Percentiles rank a stretch among this genome's conserved stretches.
phyloP scores from a whole-genome alignment of 1,140 invertebrate genomes.

The Conopomorpha cramerella region DNA sequence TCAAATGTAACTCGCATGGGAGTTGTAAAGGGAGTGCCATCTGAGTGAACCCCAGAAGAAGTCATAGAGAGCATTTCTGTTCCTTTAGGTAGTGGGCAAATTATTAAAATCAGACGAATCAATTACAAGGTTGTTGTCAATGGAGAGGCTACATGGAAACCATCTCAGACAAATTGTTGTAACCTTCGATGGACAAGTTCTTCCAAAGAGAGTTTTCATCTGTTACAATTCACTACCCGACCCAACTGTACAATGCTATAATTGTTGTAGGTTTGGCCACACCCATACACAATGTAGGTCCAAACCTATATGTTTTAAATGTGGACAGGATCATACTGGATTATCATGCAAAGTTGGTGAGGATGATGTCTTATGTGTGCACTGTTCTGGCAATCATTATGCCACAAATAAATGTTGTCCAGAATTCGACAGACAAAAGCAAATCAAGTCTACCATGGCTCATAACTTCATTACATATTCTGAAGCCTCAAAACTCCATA shows the following conservation, averaged over 20 bases:
- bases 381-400: conserved; percentile 4
- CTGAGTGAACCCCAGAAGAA: conserved; percentile 5
- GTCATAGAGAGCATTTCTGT: conserved; percentile 3
- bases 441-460: too few relatives aligned
- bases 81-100: conserved; percentile 3
- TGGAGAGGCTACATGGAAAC: conserved; percentile 1
- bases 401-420: conserved; percentile 6
- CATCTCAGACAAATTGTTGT: conserved; percentile 4
- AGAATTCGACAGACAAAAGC: conserved; percentile 6
- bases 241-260: conserved; percentile 10
- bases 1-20: too few relatives aligned
- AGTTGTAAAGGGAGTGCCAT: conserved; percentile 4
- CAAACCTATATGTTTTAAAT: conserved; percentile 6
- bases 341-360: conserved; percentile 4
- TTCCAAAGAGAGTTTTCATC: conserved; percentile 3
- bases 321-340: conserved; percentile 6
- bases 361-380: conserved; percentile 1
- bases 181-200: conserved; percentile 8
- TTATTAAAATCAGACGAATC: conserved; percentile 7
- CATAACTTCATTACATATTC: conserved; percentile 7
- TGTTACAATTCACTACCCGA: conserved; percentile 6
- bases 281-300: conserved; percentile 6
- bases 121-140: conserved; percentile 4
- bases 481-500: too few relatives aligned
- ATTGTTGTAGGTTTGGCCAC: conserved; percentile 11